Conservation (phyloP, 2,797 vertebrate species). For the Protonibea diacanthus region DNA sequence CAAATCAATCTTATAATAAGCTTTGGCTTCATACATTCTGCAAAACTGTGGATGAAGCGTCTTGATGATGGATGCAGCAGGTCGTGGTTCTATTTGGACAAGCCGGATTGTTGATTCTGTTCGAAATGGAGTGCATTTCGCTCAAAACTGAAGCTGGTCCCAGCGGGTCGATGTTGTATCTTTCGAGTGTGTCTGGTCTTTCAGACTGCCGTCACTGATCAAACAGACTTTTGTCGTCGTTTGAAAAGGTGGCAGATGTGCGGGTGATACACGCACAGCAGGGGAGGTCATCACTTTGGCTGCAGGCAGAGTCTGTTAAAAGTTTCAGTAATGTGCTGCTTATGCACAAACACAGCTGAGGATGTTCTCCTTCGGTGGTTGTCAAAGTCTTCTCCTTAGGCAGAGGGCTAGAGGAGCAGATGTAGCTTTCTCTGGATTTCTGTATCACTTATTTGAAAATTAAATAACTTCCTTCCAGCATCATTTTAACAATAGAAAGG, state of each 20-base stretch:
- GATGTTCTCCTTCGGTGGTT: slow-evolving; percentile 60
- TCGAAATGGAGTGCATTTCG: slow-evolving; percentile 25
- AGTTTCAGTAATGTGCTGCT: slow-evolving; percentile 76
- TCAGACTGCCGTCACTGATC: slow-evolving; percentile 56
- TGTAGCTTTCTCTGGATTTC: slow-evolving; percentile 31
- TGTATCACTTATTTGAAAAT: slow-evolving; percentile 15
- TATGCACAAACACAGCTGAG: slow-evolving; percentile 72
- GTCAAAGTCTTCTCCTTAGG: slow-evolving; percentile 45
- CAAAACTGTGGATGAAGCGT: slow-evolving; percentile 12
- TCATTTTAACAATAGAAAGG: neutral
- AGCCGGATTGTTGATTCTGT: slow-evolving; percentile 31
- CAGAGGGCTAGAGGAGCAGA: slow-evolving; percentile 36
- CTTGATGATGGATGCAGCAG: slow-evolving; percentile 26
- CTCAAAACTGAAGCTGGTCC: slow-evolving; percentile 20
- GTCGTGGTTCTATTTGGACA: slow-evolving; percentile 11
- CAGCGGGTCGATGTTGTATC: slow-evolving; percentile 30
- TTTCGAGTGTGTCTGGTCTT: slow-evolving; percentile 55
- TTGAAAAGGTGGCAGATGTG: slow-evolving; percentile 76
- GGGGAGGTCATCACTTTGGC: slow-evolving; percentile 74
- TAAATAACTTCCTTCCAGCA: slow-evolving; percentile 19
- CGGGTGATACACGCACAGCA: slow-evolving; percentile 68
- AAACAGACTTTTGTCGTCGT: slow-evolving; percentile 70
- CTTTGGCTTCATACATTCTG: neutral
- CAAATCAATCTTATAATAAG: neutral
- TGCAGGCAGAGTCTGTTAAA: slow-evolving; percentile 75